Evolutionary conservation across 2,797 vertebrate species (phyloP).

Genomic region (Bradypodion ventrale): DNA sequence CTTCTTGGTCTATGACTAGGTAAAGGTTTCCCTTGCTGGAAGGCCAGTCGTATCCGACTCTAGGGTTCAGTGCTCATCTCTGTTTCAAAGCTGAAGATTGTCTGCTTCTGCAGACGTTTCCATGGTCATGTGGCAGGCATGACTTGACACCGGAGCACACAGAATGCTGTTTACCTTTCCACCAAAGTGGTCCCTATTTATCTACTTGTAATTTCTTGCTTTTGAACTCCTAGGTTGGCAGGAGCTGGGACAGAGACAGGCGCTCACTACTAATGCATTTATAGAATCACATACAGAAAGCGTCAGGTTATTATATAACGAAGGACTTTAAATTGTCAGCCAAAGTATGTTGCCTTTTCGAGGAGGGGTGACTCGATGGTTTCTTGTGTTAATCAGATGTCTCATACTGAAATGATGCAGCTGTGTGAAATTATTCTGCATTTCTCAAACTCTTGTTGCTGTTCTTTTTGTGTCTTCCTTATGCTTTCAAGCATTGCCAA

Average conservation of each 20-base stretch:
- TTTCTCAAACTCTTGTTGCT: not conserved
- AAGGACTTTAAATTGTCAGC: not conserved
- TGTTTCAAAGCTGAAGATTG: no score
- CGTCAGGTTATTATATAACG: not conserved
- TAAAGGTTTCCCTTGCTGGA: no score
- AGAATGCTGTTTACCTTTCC: no score
- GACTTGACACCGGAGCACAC: no score
- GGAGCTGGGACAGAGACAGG: no score
- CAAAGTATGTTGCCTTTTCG: not conserved
- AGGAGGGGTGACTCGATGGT: not conserved
- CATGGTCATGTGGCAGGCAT: no score
- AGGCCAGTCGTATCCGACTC: no score
- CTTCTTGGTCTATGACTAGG: not conserved
- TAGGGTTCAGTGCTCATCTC: no score
- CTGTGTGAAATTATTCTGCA: not conserved
- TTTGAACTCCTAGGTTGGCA: no score
- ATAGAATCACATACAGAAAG: not conserved
- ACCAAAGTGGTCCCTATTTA: no score
- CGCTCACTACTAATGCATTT: not conserved
- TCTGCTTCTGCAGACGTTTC: no score
- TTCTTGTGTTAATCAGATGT: not conserved
- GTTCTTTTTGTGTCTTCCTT: not conserved
- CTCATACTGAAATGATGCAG: constrained; percentile 33
- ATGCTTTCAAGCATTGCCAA: not conserved
- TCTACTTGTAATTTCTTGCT: no score